A percentile compares a stretch with the other conserved stretches of the same genome.
phyloP scores from a whole-genome alignment of 2,888 invertebrate genomes.

The Xestobium rufovillosum region DNA sequence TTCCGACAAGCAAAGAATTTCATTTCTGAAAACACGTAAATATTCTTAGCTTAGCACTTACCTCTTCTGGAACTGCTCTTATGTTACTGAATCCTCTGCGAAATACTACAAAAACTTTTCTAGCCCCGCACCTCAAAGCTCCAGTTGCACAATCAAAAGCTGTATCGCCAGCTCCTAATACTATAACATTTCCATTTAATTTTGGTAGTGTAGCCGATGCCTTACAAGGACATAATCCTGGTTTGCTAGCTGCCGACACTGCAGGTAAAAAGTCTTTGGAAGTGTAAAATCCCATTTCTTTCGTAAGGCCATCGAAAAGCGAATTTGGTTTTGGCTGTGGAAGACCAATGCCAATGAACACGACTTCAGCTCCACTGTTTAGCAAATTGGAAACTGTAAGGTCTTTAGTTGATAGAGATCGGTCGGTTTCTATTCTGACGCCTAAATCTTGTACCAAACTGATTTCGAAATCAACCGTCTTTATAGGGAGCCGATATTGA shows the following conservation, averaged over 20 bases:
- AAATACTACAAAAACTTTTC: constrained; percentile 86
- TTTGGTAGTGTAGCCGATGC: constrained; percentile 53
- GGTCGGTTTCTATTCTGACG: constrained; percentile 74
- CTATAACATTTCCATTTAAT: constrained; percentile 77
- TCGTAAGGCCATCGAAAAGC: constrained; percentile 66
- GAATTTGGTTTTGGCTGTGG: constrained; percentile 81
- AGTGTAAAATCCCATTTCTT: constrained; percentile 85
- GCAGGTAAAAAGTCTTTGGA: constrained; percentile 89
- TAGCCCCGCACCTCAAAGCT: constrained; percentile 89
- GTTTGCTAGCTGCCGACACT: constrained; percentile 84
- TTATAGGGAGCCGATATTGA: constrained; percentile 89
- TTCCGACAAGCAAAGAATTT: too few species aligned
- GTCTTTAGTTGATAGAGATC: constrained; percentile 62
- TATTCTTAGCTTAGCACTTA: constrained; percentile 33
- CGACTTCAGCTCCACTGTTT: constrained; percentile 61
- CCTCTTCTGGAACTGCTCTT: constrained; percentile 97
- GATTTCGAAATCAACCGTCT: constrained; percentile 89
- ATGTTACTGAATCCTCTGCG: constrained; percentile 91
- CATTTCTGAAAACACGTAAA: too few species aligned
- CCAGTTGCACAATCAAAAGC: constrained; percentile 99
- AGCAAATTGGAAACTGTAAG: constrained; percentile 68
- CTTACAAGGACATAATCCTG: constrained; percentile 77
- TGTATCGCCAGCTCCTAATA: constrained; percentile 95
- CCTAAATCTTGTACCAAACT: constrained; percentile 87
- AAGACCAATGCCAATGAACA: constrained; percentile 82